phyloP scores from a whole-genome alignment of 1,140 invertebrate species.

The Hylaeus anthracinus region DNA sequence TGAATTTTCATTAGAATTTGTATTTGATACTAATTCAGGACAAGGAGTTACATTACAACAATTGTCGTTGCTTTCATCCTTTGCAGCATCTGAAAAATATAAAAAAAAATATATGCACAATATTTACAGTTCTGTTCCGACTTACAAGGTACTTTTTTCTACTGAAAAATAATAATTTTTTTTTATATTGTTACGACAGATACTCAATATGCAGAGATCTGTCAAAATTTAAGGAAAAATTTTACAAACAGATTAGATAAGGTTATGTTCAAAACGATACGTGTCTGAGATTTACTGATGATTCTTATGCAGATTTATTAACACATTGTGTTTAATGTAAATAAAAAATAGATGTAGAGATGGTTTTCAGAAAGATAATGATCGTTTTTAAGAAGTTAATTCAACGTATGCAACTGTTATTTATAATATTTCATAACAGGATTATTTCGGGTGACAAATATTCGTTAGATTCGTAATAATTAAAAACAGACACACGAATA shows the following conservation, averaged over 20 bases:
- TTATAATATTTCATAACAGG: background rate
- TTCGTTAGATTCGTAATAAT: slow-evolving; percentile 2
- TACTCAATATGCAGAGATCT: too few species aligned
- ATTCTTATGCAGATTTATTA: background rate
- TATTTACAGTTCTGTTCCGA: background rate
- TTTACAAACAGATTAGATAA: background rate
- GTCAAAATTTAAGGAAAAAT: slow-evolving; percentile 10
- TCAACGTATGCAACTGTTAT: slow-evolving; percentile 34
- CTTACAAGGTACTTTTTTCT: background rate
- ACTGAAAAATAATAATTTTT: background rate
- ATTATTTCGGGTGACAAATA: background rate
- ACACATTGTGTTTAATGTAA: background rate
- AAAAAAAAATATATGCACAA: background rate
- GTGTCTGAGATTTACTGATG: background rate
- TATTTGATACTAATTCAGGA: slow-evolving; percentile 68
- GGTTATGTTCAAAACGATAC: slow-evolving; percentile 39
- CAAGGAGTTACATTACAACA: slow-evolving; percentile 65
- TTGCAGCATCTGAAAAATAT: slow-evolving; percentile 67
- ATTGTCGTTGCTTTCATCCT: slow-evolving; percentile 74
- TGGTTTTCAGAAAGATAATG: slow-evolving; percentile 24
- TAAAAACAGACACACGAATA: background rate
- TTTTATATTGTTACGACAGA: background rate
- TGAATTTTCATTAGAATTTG: slow-evolving; percentile 60
- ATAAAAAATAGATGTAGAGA: background rate
- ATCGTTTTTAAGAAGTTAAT: slow-evolving; percentile 51